These are phyloP conservation scores for Enteromius paludinosus DNA, from an alignment of 2,797 vertebrate species.

Conservation along the genomic window DNA sequence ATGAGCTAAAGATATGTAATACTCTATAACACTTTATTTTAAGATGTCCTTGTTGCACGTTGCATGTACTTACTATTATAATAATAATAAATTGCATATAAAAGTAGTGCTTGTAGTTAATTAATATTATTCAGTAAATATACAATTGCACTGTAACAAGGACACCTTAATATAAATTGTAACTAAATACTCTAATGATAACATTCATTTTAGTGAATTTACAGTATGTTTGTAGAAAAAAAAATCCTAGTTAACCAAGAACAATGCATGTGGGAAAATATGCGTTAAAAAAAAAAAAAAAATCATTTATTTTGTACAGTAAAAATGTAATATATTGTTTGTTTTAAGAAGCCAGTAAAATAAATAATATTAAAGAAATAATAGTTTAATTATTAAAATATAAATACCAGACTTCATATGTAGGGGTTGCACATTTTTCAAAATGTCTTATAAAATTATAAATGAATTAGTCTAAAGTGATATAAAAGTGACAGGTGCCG, in stretches of 20 bases:
- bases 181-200: neutral
- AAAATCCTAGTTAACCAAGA: neutral
- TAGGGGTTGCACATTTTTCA: neutral
- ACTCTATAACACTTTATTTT: neutral
- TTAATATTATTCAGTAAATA: neutral
- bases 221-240: neutral
- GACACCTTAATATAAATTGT: neutral
- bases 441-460: neutral
- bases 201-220: neutral
- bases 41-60: neutral
- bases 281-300: neutral
- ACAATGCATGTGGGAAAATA: neutral
- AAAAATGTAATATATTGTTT: neutral
- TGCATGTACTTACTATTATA: neutral
- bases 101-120: too few relatives aligned
- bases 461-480: conserved; percentile 31
- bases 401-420: neutral
- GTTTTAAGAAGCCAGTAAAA: neutral
- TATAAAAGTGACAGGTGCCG: conserved; percentile 47
- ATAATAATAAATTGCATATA: neutral
- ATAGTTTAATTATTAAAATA: neutral
- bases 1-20: neutral
- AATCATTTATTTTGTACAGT: neutral
- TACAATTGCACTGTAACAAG: neutral
- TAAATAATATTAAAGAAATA: neutral